These are phyloP conservation scores for Cynoglossus semilaevis DNA, from an alignment of 2,113 vertebrate species.

Conservation along the genomic window DNA sequence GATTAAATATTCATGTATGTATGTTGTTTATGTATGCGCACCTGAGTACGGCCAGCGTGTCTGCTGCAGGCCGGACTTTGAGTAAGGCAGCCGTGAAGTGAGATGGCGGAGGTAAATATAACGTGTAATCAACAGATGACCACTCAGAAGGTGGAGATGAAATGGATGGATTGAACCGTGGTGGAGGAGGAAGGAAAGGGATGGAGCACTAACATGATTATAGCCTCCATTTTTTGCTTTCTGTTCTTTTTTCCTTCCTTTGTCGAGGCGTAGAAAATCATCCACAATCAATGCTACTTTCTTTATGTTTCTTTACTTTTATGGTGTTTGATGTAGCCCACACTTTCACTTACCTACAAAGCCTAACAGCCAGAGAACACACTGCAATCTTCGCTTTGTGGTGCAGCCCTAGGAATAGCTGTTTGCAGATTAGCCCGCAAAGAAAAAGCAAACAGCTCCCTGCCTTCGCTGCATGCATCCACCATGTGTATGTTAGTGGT, in stretches of 20 bases:
- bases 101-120: constrained; percentile 77
- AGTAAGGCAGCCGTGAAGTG: constrained; percentile 54
- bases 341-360: constrained; percentile 3
- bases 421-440: no score
- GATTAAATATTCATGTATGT: constrained; percentile 78
- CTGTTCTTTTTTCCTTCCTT: constrained; percentile 63
- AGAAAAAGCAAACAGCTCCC: no score
- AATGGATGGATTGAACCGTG: constrained; percentile 60
- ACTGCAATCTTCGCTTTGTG: background rate
- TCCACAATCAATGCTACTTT: constrained; percentile 64
- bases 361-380: background rate
- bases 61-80: constrained; percentile 46
- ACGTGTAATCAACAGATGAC: constrained; percentile 84
- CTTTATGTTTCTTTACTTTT: constrained; percentile 41
- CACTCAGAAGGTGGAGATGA: constrained; percentile 73
- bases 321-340: constrained; percentile 19
- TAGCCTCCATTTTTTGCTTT: constrained; percentile 73
- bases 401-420: background rate
- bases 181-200: constrained; percentile 30
- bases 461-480: no score
- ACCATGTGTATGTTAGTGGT: no score
- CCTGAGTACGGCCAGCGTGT: constrained; percentile 30
- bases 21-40: constrained; percentile 72
- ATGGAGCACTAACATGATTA: constrained; percentile 77
- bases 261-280: constrained; percentile 63